Evolutionary conservation across 2,888 invertebrate genomes (phyloP).

Genomic region (Agonopterix subpropinquella): DNA sequence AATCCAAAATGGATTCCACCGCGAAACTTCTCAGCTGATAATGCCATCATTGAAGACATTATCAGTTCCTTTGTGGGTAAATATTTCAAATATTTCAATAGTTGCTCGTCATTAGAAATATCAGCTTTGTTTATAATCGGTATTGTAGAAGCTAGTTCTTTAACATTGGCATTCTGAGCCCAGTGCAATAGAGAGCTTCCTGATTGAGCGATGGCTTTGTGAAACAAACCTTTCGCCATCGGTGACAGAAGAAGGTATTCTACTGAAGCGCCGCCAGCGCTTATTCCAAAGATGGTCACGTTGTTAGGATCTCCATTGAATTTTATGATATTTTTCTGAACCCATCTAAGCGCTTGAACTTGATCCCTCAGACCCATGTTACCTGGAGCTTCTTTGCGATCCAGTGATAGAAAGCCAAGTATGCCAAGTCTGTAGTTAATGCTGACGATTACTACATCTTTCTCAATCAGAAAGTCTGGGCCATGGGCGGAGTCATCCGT

Average conservation of each 20-base stretch:
- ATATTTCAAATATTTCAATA: slow-evolving; percentile 46
- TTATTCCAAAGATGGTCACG: slow-evolving; percentile 71
- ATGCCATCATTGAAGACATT: slow-evolving; percentile 32
- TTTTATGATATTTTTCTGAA: slow-evolving; percentile 57
- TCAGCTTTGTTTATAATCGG: slow-evolving; percentile 32
- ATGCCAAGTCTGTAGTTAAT: slow-evolving; percentile 64
- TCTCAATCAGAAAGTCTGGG: slow-evolving; percentile 59
- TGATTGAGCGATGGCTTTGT: slow-evolving; percentile 73
- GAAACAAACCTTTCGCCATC: slow-evolving; percentile 65
- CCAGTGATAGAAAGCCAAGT: slow-evolving; percentile 57
- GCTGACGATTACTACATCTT: slow-evolving; percentile 55
- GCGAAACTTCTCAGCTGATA: slow-evolving; percentile 27
- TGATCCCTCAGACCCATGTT: slow-evolving; percentile 72
- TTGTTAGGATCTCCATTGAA: slow-evolving; percentile 67
- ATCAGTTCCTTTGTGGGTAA: slow-evolving; percentile 46
- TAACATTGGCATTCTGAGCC: slow-evolving; percentile 47
- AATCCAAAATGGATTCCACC: slow-evolving; percentile 68
- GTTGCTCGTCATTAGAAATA: slow-evolving; percentile 27
- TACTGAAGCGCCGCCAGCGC: slow-evolving; percentile 68
- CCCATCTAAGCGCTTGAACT: slow-evolving; percentile 70
- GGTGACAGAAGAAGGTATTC: slow-evolving; percentile 61
- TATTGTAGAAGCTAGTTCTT: slow-evolving; percentile 41
- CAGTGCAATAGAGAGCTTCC: slow-evolving; percentile 66
- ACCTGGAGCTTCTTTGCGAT: slow-evolving; percentile 58
- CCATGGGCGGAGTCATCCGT: slow-evolving; percentile 53